phyloP scores from a whole-genome alignment of 2,888 invertebrate genomes.

The Nysson spinosus region DNA sequence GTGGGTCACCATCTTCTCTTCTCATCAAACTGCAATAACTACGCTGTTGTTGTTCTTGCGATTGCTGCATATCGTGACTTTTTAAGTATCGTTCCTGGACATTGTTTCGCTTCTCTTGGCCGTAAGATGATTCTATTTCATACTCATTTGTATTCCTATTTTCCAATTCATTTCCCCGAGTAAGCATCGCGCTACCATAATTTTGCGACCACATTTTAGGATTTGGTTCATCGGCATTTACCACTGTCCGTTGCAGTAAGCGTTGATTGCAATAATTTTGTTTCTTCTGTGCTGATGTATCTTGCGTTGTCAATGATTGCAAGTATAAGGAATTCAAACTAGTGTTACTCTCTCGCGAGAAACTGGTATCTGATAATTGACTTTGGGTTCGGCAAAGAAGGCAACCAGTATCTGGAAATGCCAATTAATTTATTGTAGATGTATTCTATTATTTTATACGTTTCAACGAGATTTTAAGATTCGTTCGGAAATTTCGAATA shows the following conservation, averaged over 20 bases:
- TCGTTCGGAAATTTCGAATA: too few relatives aligned
- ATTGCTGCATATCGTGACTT: too few relatives aligned
- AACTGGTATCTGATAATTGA: conserved; percentile 30
- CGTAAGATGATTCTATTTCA: conserved; percentile 8
- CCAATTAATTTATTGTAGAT: background rate
- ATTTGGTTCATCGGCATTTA: conserved; percentile 30
- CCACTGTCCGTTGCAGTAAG: conserved; percentile 3
- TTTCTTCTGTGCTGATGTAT: conserved; percentile 22
- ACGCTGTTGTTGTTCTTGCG: conserved; percentile 46
- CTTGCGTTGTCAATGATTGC: conserved; percentile 32
- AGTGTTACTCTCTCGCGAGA: conserved; percentile 51
- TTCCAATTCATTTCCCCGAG: conserved; percentile 5
- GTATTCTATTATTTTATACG: background rate
- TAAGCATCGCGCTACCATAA: conserved; percentile 18
- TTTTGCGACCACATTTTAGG: conserved; percentile 42
- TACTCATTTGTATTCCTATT: conserved; percentile 6
- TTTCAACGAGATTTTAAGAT: too few relatives aligned
- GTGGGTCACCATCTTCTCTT: conserved; percentile 42
- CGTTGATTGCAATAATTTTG: conserved; percentile 17
- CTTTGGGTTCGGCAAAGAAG: conserved; percentile 29
- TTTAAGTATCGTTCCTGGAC: conserved; percentile 22
- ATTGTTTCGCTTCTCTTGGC: conserved; percentile 14
- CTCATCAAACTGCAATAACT: conserved; percentile 57
- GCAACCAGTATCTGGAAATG: conserved; percentile 27
- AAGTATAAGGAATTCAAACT: conserved; percentile 32